A percentile compares a stretch with the other conserved stretches of the same genome.
Evolutionary conservation across 2,888 invertebrate species (phyloP).

Genomic region (Dryococelus australis): DNA sequence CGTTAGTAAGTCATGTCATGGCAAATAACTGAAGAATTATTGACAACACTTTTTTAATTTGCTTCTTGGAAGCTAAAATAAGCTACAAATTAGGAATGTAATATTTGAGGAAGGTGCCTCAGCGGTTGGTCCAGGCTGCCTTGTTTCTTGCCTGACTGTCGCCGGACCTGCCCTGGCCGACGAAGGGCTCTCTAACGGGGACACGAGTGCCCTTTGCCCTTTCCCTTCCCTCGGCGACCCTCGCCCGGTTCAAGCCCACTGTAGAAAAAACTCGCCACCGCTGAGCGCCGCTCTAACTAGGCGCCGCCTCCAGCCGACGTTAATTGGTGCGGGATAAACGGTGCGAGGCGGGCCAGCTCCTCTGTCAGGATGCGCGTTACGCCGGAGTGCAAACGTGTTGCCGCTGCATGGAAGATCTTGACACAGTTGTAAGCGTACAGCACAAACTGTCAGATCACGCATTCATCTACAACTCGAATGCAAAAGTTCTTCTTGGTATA

Average conservation of each 20-base stretch:
- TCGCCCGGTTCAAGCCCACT: not conserved
- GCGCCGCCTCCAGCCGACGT: not conserved
- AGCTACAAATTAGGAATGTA: no score
- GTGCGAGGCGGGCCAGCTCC: not conserved
- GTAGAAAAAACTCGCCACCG: not conserved
- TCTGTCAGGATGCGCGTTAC: not conserved
- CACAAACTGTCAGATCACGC: no score
- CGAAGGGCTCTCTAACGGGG: not conserved
- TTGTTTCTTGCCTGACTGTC: no score
- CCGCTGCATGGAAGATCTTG: no score
- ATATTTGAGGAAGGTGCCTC: no score
- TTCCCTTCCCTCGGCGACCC: not conserved
- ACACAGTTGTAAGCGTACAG: no score
- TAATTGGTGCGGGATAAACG: not conserved
- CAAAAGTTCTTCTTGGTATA: no score
- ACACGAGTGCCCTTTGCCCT: conserved; percentile 8
- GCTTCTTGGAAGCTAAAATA: no score
- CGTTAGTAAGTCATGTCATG: no score
- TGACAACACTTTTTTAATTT: no score
- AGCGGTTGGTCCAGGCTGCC: not conserved
- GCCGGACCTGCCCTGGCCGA: not conserved
- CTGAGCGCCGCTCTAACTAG: not conserved
- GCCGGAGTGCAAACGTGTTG: not conserved
- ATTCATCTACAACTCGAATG: no score
- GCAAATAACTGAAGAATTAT: no score